Evolutionary conservation across 2,113 vertebrate species (phyloP).

Genomic region (Saguinus imperator): DNA sequence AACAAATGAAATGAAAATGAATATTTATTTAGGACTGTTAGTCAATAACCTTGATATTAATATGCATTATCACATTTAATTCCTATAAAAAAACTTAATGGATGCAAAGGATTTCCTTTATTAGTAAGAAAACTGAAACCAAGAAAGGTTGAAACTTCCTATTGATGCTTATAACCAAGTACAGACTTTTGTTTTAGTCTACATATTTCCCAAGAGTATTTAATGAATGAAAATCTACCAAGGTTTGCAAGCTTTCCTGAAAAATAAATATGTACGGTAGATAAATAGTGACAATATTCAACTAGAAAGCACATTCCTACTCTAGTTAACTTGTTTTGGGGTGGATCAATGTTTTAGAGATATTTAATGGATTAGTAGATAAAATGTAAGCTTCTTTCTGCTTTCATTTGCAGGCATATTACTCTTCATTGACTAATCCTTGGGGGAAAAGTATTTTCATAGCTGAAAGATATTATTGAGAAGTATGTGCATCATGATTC

Average conservation of each 20-base stretch:
- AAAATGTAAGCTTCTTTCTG: constrained; percentile 23
- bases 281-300: not conserved
- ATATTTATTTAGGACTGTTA: not conserved
- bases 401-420: constrained; percentile 10
- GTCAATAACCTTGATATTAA: not conserved
- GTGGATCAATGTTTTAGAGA: not conserved
- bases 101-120: not conserved
- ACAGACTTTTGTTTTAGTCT: not conserved
- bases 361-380: not conserved
- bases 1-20: not conserved
- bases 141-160: not conserved
- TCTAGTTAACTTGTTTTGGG: not conserved
- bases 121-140: not conserved
- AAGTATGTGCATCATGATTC: not conserved
- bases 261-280: not conserved
- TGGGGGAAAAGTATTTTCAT: not conserved
- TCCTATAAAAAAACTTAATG: not conserved
- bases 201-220: not conserved
- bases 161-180: not conserved
- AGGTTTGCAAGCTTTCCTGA: not conserved
- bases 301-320: not conserved
- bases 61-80: not conserved
- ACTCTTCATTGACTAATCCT: not conserved
- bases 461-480: not conserved
- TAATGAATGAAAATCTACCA: constrained; percentile 27